A percentile compares a stretch with the other conserved stretches of the same genome.
phyloP scores from a whole-genome alignment of 1,140 invertebrate genomes.

The Drosophila jambulina region DNA sequence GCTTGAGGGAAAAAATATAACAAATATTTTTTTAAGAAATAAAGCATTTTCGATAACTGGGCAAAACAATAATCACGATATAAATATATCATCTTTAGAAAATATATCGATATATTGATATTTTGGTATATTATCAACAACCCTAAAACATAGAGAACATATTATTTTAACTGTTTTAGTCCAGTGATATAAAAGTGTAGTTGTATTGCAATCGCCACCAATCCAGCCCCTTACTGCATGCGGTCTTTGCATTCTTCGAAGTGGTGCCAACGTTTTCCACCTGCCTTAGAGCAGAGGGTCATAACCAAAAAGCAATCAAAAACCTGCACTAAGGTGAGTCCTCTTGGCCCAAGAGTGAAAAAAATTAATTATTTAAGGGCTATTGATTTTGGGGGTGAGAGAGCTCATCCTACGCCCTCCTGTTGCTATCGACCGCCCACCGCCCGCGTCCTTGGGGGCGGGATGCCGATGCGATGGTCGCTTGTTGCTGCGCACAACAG shows the following conservation, averaged over 20 bases:
- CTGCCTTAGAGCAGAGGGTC: background rate
- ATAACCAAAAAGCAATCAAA: slow-evolving; percentile 31
- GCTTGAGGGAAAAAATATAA: too few relatives aligned
- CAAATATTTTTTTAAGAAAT: too few relatives aligned
- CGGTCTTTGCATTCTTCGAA: background rate
- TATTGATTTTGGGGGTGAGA: slow-evolving; percentile 24
- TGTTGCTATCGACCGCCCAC: slow-evolving; percentile 12
- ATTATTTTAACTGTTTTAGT: background rate
- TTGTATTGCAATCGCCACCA: background rate
- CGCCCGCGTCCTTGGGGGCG: background rate
- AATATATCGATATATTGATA: too few relatives aligned
- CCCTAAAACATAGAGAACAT: slow-evolving; percentile 21
- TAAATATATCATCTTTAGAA: too few relatives aligned
- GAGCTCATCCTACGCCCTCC: slow-evolving; percentile 12
- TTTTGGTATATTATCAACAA: too few relatives aligned
- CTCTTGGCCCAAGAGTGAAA: background rate
- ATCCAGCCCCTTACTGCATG: slow-evolving; percentile 13
- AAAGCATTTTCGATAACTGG: too few relatives aligned
- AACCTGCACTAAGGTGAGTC: slow-evolving; percentile 25
- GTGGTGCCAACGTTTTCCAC: background rate
- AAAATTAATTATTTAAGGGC: slow-evolving; percentile 29
- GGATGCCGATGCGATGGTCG: slow-evolving; percentile 1
- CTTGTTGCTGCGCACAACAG: slow-evolving; percentile 71
- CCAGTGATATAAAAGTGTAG: slow-evolving; percentile 1
- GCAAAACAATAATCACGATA: too few relatives aligned